Evolutionary conservation across 2,113 vertebrate species (phyloP).

Genomic region (Brachyhypopomus occidentalis): DNA sequence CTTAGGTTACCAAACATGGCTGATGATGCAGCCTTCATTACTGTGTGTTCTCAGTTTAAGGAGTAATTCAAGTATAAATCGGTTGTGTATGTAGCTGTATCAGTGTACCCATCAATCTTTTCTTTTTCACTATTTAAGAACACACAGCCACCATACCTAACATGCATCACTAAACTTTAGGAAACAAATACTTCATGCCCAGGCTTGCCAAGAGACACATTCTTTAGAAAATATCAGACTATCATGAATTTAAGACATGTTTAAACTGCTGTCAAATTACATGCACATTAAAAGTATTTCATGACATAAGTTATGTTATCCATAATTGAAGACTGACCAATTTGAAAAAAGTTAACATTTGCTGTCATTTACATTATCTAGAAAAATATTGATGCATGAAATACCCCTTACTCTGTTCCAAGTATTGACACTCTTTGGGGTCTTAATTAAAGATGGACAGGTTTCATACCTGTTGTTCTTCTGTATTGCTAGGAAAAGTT

Average conservation of each 20-base stretch:
- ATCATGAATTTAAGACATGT: neutral
- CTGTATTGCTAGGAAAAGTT: neutral
- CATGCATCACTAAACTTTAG: constrained; percentile 11
- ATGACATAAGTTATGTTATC: too few relatives aligned
- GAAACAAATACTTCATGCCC: constrained; percentile 26
- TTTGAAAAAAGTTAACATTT: neutral
- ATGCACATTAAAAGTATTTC: neutral
- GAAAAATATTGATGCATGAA: neutral
- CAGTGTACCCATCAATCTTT: neutral
- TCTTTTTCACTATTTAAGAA: neutral
- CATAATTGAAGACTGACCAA: too few relatives aligned
- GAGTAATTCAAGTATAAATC: neutral
- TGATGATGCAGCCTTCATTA: neutral
- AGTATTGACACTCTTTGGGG: neutral
- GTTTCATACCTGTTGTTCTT: neutral
- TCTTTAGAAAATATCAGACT: constrained; percentile 5
- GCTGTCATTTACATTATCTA: neutral
- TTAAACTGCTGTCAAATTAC: neutral
- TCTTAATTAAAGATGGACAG: neutral
- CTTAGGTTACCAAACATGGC: neutral
- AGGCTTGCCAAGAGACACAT: constrained; percentile 24
- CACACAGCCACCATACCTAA: neutral
- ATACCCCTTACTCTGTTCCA: neutral
- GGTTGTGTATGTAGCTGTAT: neutral
- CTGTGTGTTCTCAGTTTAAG: neutral